phyloP scores from a whole-genome alignment of 2,113 vertebrate genomes.

The Gadus chalcogrammus region DNA sequence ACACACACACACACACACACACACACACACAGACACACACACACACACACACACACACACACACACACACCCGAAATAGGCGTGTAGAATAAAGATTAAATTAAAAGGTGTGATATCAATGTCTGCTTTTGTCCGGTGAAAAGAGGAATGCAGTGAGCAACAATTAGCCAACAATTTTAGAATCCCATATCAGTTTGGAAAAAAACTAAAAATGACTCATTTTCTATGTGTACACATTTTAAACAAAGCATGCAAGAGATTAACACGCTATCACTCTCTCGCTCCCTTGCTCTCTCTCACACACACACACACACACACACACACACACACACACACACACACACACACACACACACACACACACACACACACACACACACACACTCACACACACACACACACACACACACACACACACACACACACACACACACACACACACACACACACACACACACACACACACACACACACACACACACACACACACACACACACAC shows the following conservation, averaged over 20 bases:
- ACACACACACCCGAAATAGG: neutral
- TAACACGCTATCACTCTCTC: neutral
- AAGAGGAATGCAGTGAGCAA: neutral
- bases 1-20: neutral
- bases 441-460: neutral
- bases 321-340: neutral
- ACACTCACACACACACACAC: neutral
- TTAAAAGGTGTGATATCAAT: neutral
- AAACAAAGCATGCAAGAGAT: too few species aligned
- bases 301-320: neutral
- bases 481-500: neutral
- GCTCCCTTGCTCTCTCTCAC: neutral
- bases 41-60: neutral
- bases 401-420: neutral
- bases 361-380: neutral
- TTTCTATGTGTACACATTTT: neutral
- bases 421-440: neutral
- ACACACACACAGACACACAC: neutral
- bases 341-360: neutral
- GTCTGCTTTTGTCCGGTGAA: neutral
- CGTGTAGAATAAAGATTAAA: neutral
- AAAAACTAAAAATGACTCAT: neutral
- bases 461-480: neutral
- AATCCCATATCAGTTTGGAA: neutral
- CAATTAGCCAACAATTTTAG: neutral